Conservation (phyloP, 2,888 invertebrate species). For the Cataglyphis albicans region DNA sequence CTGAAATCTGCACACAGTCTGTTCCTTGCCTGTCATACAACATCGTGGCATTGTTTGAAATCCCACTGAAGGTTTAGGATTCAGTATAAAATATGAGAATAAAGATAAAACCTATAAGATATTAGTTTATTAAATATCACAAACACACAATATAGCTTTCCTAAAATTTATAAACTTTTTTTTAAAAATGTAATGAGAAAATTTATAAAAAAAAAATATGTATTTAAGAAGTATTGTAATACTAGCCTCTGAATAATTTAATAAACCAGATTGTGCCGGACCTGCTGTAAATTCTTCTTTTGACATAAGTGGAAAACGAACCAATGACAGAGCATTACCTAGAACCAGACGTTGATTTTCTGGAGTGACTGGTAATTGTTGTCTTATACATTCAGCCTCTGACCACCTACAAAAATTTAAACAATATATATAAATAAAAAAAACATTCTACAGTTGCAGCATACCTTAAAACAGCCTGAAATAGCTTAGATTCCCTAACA, state of each 20-base stretch:
- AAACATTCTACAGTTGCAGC: not conserved
- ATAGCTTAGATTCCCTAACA: slow-evolving; percentile 92
- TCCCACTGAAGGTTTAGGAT: slow-evolving; percentile 91
- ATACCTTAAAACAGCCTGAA: slow-evolving; percentile 90
- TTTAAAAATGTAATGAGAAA: slow-evolving; percentile 2
- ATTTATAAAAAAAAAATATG: not conserved
- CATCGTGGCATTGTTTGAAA: slow-evolving; percentile 91
- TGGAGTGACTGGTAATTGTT: slow-evolving; percentile 89
- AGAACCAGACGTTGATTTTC: slow-evolving; percentile 91
- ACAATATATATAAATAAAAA: not conserved
- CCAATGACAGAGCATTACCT: slow-evolving; percentile 90
- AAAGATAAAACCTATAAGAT: slow-evolving; percentile 88
- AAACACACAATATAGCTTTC: not conserved
- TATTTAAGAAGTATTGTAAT: not conserved
- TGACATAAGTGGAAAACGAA: slow-evolving; percentile 94
- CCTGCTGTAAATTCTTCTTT: slow-evolving; percentile 94
- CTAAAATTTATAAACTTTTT: slow-evolving; percentile 13
- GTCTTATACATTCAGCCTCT: slow-evolving; percentile 91
- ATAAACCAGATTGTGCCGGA: slow-evolving; percentile 91
- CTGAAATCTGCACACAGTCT: slow-evolving; percentile 91
- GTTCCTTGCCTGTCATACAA: slow-evolving; percentile 92
- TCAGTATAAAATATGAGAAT: slow-evolving; percentile 91
- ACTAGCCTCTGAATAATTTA: slow-evolving; percentile 90
- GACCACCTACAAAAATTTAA: slow-evolving; percentile 88
- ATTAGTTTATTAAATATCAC: slow-evolving; percentile 28